These are phyloP conservation scores for Cynaeus angustus DNA, from an alignment of 2,888 invertebrate genomes.

Conservation along the genomic window DNA sequence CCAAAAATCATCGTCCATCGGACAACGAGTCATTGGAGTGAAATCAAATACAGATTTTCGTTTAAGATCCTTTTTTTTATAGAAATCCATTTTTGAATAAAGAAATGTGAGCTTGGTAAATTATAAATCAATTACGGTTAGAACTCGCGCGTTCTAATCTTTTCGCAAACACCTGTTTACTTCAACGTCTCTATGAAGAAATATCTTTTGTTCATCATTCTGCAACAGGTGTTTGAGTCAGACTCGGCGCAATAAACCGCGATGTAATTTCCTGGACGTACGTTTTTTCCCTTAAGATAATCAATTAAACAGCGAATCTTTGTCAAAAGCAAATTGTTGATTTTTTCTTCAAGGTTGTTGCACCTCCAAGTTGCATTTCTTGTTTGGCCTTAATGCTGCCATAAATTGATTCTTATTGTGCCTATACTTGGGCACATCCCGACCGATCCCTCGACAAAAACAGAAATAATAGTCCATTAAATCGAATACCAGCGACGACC, in stretches of 20 bases:
- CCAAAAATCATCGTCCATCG: too few relatives aligned
- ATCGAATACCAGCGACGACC: conserved; percentile 45
- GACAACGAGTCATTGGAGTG: too few relatives aligned
- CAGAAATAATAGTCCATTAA: conserved; percentile 48
- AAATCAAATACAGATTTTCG: too few relatives aligned
- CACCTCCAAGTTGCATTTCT: conserved; percentile 31
- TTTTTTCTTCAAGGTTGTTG: conserved; percentile 38
- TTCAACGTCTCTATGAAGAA: conserved; percentile 6
- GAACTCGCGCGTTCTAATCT: neutral
- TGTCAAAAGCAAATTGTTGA: conserved; percentile 24
- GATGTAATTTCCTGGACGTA: conserved; percentile 34
- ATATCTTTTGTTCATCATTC: conserved; percentile 13
- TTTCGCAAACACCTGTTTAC: conserved; percentile 3
- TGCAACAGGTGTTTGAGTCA: conserved; percentile 30
- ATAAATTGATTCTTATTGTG: conserved; percentile 47
- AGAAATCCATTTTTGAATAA: too few relatives aligned
- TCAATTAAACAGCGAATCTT: conserved; percentile 30
- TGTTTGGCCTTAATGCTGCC: conserved; percentile 22
- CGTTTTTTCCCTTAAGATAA: conserved; percentile 20
- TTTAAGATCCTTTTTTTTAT: too few relatives aligned
- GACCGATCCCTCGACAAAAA: conserved; percentile 28
- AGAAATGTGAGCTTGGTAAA: too few relatives aligned
- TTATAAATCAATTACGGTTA: too few relatives aligned
- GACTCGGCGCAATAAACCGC: conserved; percentile 13
- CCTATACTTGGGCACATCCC: conserved; percentile 36